Percentiles rank a stretch among this genome's conserved stretches.
These are phyloP conservation scores for Prunella himalayana DNA, from an alignment of 2,113 vertebrate genomes.

Conservation along the genomic window DNA sequence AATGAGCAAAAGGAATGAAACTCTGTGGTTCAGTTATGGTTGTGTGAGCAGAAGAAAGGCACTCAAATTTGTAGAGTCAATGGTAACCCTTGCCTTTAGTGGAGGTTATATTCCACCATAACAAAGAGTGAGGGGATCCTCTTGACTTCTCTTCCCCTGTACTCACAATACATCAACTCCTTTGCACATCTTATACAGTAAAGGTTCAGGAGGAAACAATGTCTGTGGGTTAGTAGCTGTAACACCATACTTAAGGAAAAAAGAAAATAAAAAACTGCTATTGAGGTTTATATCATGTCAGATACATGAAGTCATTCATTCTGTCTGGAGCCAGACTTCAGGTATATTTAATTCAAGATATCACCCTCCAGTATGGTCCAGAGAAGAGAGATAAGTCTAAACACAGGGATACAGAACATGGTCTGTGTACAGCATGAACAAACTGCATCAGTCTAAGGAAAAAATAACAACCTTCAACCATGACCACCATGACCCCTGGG, in stretches of 20 bases:
- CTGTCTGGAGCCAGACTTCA: background rate
- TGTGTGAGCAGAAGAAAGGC: background rate
- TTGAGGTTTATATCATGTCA: background rate
- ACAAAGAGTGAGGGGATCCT: background rate
- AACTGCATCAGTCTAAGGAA: background rate
- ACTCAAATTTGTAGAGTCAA: background rate
- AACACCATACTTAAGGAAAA: background rate
- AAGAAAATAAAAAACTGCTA: background rate
- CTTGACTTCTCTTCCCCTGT: background rate
- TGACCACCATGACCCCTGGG: background rate
- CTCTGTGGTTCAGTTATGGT: background rate
- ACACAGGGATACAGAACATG: background rate
- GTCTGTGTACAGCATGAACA: background rate
- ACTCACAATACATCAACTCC: background rate
- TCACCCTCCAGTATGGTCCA: background rate
- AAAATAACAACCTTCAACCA: background rate
- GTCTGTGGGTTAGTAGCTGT: background rate
- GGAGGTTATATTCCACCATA: background rate
- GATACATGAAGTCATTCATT: background rate
- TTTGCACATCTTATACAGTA: background rate
- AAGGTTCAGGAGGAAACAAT: background rate
- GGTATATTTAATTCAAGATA: background rate
- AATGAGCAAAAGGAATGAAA: background rate
- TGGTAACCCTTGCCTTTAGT: background rate
- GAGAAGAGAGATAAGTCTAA: background rate